Conservation (phyloP, 2,113 vertebrate species). For the Microcebus ravelobensis region DNA sequence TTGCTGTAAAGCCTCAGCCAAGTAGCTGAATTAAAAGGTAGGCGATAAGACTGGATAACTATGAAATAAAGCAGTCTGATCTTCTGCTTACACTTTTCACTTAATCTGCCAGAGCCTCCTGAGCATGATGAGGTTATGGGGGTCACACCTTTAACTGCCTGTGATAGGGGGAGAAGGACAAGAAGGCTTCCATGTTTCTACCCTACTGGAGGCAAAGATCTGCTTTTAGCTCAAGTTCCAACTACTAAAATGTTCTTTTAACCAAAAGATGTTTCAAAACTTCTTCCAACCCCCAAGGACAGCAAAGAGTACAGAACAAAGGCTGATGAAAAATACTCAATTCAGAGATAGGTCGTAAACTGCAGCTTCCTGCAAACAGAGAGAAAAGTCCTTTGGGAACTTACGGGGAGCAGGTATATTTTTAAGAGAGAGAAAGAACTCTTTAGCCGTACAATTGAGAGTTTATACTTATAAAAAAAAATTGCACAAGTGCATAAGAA, state of each 20-base stretch:
- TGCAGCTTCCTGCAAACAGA: conserved; percentile 8
- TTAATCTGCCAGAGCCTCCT: neutral
- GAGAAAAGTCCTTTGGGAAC: neutral
- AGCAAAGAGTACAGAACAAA: conserved; percentile 23
- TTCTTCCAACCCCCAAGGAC: conserved; percentile 10
- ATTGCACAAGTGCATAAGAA: neutral
- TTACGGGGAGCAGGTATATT: neutral
- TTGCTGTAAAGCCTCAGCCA: neutral
- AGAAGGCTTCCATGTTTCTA: neutral
- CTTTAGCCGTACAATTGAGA: neutral
- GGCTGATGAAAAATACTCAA: neutral
- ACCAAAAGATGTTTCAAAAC: neutral
- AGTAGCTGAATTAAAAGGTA: conserved; percentile 8
- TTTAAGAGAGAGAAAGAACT: conserved; percentile 16
- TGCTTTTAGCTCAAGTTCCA: neutral
- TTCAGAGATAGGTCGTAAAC: neutral
- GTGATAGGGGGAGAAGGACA: neutral
- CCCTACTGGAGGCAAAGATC: neutral
- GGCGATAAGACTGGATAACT: neutral
- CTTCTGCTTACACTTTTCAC: neutral
- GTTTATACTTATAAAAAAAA: neutral
- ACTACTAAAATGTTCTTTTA: neutral
- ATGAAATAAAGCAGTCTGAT: neutral
- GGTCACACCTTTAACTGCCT: neutral
- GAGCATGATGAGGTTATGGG: neutral